Evolutionary conservation across 2,113 vertebrate species (phyloP), one percentile per base, ranked within the genome.

Genomic region (Panthera tigris): DNA sequence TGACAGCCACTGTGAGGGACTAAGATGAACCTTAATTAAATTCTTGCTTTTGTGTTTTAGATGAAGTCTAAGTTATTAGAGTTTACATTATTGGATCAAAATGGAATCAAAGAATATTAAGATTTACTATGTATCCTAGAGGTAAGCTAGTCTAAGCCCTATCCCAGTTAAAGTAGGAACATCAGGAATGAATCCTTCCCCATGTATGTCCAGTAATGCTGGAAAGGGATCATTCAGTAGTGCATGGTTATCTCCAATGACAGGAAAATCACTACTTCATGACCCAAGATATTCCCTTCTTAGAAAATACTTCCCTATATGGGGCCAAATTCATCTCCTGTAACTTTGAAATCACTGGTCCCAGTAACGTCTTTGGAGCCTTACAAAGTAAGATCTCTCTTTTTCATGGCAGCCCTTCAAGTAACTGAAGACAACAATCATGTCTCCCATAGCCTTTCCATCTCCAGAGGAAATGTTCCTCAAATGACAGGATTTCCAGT

Each of bases 381-480:
- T 78, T 1, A 4, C n/a, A 94, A 95, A 88, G 23, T 78, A 83
- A 85, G 41, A 83, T 57, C 7, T 29, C 33, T 87, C 23, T 86
- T 89, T 74, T 76, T 85, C 29, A 57, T 2, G 25, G 39, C 14
- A 97, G 55, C 36, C 15, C 68, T 91, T 94, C 63, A 93, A 76
- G 81, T 36, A 95, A 45, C n/a, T 95, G 48, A 96, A 90, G 74
- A 88, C 57, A 96, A 80, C 25, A 90, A 69, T 61, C 68, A 48
- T 19, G 25, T 91, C 36, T 92, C 48, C 65, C 36, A 25, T 33
- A 19, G 36, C 14, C 19, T 81, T 92, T 88, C 23, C 71, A 95
- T 83, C 63, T 87, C 48, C 66, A 68, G 39, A 87, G 50, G 63
- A 61, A 85, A 95, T n/a, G 61, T 80, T 84, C 31, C n/a, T 94